phyloP scores from a whole-genome alignment of 2,113 vertebrate species.

The Misgurnus anguillicaudatus region DNA sequence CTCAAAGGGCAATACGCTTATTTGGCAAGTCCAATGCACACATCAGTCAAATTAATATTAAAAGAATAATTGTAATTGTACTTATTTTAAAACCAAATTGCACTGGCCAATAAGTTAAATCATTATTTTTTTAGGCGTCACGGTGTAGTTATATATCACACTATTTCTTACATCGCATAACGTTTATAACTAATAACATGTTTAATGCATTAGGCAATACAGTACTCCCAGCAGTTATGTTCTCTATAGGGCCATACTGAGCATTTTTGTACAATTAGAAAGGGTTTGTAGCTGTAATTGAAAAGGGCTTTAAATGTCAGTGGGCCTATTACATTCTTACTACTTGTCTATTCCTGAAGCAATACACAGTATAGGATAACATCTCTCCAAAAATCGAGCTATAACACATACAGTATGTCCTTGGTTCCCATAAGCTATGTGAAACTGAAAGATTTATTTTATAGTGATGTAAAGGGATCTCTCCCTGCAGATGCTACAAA shows the following conservation, averaged over 20 bases:
- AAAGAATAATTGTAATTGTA: conserved; percentile 17
- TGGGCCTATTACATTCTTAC: not conserved
- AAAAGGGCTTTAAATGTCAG: conserved; percentile 1
- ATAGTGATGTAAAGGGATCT: conserved; percentile 10
- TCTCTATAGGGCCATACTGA: not conserved
- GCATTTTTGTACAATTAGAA: conserved; percentile 1
- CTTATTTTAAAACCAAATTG: not conserved
- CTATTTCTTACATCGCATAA: not conserved
- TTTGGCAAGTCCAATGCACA: conserved; percentile 18
- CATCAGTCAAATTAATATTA: conserved; percentile 41
- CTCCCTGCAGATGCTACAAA: not conserved
- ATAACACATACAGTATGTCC: conserved; percentile 8
- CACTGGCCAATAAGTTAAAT: not conserved
- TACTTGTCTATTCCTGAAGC: conserved; percentile 9
- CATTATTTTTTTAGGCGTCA: not conserved
- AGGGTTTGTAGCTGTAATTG: no score
- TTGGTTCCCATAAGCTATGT: conserved; percentile 16
- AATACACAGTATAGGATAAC: conserved; percentile 2
- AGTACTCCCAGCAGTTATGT: not conserved
- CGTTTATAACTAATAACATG: not conserved
- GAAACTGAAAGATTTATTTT: conserved; percentile 8
- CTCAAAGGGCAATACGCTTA: conserved; percentile 49
- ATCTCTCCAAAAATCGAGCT: not conserved
- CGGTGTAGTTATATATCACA: not conserved
- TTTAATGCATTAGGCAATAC: conserved; percentile 8